phyloP scores from a whole-genome alignment of 2,888 invertebrate genomes.

The Ochropacha duplaris region DNA sequence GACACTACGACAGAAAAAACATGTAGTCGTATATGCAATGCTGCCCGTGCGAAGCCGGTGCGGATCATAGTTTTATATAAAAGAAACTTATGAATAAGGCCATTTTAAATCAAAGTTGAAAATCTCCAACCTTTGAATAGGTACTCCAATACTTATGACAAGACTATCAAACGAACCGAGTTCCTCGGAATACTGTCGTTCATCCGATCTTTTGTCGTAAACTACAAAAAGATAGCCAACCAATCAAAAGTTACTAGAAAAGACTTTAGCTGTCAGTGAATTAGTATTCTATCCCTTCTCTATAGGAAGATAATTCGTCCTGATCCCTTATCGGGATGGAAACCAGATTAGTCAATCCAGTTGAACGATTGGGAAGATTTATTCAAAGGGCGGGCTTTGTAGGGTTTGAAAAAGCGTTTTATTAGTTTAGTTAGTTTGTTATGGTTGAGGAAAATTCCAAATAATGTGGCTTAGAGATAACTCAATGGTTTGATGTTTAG shows the following conservation, averaged over 20 bases:
- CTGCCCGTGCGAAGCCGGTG: too few relatives aligned
- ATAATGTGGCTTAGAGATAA: neutral
- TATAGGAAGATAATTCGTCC: neutral
- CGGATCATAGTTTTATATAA: too few relatives aligned
- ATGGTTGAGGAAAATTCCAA: neutral
- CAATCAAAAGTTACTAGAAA: neutral
- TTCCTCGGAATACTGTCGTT: neutral
- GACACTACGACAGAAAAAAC: too few relatives aligned
- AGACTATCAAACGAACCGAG: neutral
- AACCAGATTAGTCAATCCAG: constrained; percentile 6
- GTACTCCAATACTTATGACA: neutral
- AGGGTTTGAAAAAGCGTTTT: neutral
- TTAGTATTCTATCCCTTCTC: neutral
- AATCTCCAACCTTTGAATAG: neutral
- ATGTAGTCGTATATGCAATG: too few relatives aligned
- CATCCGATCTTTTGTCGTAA: neutral
- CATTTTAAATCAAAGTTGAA: neutral
- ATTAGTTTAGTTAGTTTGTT: constrained; percentile 5
- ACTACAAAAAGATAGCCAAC: neutral
- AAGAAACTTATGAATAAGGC: too few relatives aligned
- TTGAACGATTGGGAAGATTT: constrained; percentile 5
- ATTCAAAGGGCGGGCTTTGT: constrained; percentile 4
- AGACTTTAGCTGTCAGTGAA: neutral
- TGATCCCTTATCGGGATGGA: constrained; percentile 4
- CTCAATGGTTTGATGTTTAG: neutral